Percentiles rank a stretch among this genome's conserved stretches.
Evolutionary conservation across 2,113 vertebrate genomes (phyloP).

Genomic region (Scomber colias): DNA sequence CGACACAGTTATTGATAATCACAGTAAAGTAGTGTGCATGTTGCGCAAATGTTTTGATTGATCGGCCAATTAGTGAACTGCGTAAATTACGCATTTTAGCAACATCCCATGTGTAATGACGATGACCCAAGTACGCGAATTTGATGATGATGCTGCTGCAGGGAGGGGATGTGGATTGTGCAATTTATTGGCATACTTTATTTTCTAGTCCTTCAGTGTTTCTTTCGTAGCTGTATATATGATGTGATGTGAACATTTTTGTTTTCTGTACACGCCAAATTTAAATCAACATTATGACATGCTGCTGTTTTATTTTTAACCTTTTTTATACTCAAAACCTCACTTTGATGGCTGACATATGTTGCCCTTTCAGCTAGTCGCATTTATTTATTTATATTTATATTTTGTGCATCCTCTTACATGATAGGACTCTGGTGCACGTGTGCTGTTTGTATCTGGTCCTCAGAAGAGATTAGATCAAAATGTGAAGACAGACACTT

Average conservation of each 20-base stretch:
- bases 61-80: background rate
- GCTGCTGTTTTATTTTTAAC: conserved; percentile 3
- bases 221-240: background rate
- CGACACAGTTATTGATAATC: background rate
- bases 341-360: background rate
- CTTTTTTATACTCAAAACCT: background rate
- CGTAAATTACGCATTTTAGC: background rate
- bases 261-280: conserved; percentile 19
- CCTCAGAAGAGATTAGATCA: conserved; percentile 22
- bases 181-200: background rate
- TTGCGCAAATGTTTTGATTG: background rate
- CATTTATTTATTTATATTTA: background rate
- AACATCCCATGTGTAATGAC: conserved; percentile 15
- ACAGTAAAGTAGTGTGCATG: background rate
- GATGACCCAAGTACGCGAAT: background rate
- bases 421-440: background rate
- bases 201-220: background rate
- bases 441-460: conserved; percentile 11
- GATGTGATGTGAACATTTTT: too few species aligned
- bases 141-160: conserved; percentile 39
- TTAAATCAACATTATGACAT: conserved; percentile 29
- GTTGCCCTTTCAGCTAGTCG: background rate
- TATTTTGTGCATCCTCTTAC: conserved; percentile 3
- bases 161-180: conserved; percentile 36
- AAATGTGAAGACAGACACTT: conserved; percentile 17